Base-by-base conservation (phyloP, 2,797 vertebrate species). In the Malurus splendens region DNA sequence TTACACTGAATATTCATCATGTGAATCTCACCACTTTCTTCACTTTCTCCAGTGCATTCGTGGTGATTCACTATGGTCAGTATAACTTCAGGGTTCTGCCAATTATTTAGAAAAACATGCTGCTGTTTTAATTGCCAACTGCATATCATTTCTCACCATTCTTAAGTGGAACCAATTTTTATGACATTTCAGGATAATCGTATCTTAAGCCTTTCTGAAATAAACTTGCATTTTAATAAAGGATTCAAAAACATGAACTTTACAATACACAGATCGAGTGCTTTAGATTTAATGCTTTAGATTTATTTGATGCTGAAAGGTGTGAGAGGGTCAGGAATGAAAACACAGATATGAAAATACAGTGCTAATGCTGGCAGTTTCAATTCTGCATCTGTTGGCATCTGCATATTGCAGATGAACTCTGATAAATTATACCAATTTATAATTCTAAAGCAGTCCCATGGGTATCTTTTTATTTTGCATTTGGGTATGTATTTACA, bases 201-300 rank as follows among this genome's bases (percentile, higher is more conserved):
- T 2, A 1, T 75, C 60, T 90, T 86, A 78, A 91, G 56, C 39
- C 28, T 80, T 81, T 60, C 57, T 71, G 72, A 93, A 65, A 9
- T 47, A 88, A 94, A 76, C 44, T 54, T 68, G 36, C 82, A 83
- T 92, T 91, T 93, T 79, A 92, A 59, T 81, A 78, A 79, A 76
- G 33, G 14, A 68, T 68, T 92, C 44, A 67, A 78, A 85, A 56
- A 4, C 39, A 56, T 48, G 61, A 83, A 76, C 17, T 44, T 85
- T 87, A 24, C n/a, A 61, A 30, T 54, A 57, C 4, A 47, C 33
- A 72, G 33, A 57, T 36, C 33, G 70, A 70, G 30, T 64, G 6
- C 27, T 78, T 85, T 72, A 71, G n/a, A 51, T 90, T 85, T 85
- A 77, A 75, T 48, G 23, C 7, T 32, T 32, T 32, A 32, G 32